A percentile compares a stretch with the other conserved stretches of the same genome.
These are phyloP conservation scores for Zenarchopterus dispar DNA, from an alignment of 2,797 vertebrate genomes.

Conservation along the genomic window DNA sequence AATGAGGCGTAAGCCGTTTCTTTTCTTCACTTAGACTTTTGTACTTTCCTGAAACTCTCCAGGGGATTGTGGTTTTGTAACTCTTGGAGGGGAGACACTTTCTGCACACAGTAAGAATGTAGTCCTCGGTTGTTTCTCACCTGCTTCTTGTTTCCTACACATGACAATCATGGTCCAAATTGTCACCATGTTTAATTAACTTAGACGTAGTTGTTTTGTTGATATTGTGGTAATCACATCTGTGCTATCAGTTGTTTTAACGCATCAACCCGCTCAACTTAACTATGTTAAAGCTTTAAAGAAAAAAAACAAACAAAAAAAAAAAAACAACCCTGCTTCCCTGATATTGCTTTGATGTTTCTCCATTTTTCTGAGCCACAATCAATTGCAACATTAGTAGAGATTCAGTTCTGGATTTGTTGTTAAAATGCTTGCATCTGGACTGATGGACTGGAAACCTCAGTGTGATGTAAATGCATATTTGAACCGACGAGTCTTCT, in stretches of 20 bases:
- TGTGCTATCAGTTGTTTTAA: slow-evolving; percentile 44
- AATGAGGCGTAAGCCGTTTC: slow-evolving; percentile 57
- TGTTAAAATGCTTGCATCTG: slow-evolving; percentile 47
- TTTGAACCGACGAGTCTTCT: slow-evolving; percentile 52
- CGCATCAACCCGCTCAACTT: slow-evolving; percentile 32
- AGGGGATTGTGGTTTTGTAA: slow-evolving; percentile 82
- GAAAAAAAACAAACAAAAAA: slow-evolving; percentile 12
- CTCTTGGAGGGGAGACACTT: slow-evolving; percentile 48
- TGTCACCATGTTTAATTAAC: slow-evolving; percentile 32
- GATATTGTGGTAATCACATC: slow-evolving; percentile 31
- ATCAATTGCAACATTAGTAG: slow-evolving; percentile 43
- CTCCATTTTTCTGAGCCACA: slow-evolving; percentile 59
- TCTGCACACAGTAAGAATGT: slow-evolving; percentile 69
- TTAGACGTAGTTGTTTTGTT: slow-evolving; percentile 40
- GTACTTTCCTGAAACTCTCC: slow-evolving; percentile 82
- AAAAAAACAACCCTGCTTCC: slow-evolving; percentile 17
- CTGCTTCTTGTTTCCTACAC: slow-evolving; percentile 53
- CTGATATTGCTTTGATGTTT: slow-evolving; percentile 49
- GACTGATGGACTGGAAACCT: slow-evolving; percentile 29
- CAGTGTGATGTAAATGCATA: slow-evolving; percentile 61
- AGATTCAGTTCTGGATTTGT: slow-evolving; percentile 55
- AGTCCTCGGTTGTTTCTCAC: slow-evolving; percentile 54
- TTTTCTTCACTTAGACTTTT: slow-evolving; percentile 74
- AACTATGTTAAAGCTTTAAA: slow-evolving; percentile 70
- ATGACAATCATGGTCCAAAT: slow-evolving; percentile 72